Conservation (phyloP, 2,113 vertebrate species). For the Eulacestoma nigropectus region DNA sequence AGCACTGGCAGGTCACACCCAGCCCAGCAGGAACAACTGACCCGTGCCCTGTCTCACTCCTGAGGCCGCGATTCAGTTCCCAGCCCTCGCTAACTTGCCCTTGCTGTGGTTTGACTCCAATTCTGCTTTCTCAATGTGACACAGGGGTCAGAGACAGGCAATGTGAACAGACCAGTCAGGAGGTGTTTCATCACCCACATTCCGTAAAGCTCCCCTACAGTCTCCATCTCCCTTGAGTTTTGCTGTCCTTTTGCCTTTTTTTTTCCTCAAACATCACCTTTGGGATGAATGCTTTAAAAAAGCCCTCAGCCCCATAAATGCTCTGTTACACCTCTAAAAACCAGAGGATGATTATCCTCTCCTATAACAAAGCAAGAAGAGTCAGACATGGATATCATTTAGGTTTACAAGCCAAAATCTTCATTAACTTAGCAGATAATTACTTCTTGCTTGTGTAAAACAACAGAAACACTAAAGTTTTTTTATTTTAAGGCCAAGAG, state of each 20-base stretch:
- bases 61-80: fast-evolving
- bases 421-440: background rate
- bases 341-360: background rate
- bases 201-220: background rate
- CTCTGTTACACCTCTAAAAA: background rate
- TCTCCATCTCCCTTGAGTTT: background rate
- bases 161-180: background rate
- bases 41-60: fast-evolving
- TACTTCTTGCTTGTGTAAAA: background rate
- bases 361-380: background rate
- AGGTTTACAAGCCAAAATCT: background rate
- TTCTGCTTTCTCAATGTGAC: background rate
- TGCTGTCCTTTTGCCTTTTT: background rate
- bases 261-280: background rate
- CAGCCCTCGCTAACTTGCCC: background rate
- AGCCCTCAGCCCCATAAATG: background rate
- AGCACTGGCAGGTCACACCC: background rate
- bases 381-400: background rate
- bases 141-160: background rate
- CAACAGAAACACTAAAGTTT: background rate
- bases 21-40: background rate
- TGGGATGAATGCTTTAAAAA: background rate
- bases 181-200: background rate
- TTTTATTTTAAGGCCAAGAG: background rate
- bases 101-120: background rate